Percentiles rank a stretch among this genome's conserved stretches.
Evolutionary conservation across 2,113 vertebrate species (phyloP).

Genomic region (Camarhynchus parvulus): DNA sequence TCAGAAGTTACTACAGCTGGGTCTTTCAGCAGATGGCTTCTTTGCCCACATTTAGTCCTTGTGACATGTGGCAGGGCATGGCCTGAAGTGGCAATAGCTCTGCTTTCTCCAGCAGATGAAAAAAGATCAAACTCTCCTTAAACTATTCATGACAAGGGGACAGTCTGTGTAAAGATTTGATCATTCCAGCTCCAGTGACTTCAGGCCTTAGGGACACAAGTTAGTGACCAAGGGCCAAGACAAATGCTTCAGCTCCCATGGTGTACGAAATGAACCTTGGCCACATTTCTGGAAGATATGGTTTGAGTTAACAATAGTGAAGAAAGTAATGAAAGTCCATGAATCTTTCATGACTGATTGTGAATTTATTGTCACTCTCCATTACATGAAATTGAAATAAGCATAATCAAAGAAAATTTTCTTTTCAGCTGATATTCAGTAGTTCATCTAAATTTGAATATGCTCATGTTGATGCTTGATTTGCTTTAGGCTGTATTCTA

Average conservation of each 20-base stretch:
- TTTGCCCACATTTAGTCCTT: not conserved
- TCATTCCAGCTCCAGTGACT: not conserved
- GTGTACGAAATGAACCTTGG: not conserved
- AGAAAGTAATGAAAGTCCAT: not conserved
- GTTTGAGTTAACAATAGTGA: not conserved
- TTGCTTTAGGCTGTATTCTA: not conserved
- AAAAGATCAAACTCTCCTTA: not conserved
- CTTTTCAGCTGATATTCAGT: not conserved
- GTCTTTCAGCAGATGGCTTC: not conserved
- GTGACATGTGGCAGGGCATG: rapidly evolving
- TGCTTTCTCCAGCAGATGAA: not conserved
- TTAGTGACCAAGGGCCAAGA: not conserved
- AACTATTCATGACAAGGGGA: not conserved
- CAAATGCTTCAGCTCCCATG: not conserved
- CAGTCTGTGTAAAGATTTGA: not conserved
- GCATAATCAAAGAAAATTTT: not conserved
- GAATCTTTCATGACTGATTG: not conserved
- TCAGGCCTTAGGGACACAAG: not conserved
- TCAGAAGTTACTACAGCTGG: not conserved
- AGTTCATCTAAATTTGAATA: not conserved
- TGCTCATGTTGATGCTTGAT: not conserved
- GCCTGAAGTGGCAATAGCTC: not conserved
- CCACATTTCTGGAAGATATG: not conserved
- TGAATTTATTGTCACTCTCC: not conserved
- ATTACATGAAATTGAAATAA: not conserved